A percentile compares a stretch with the other conserved stretches of the same genome.
These are phyloP conservation scores for Peucedramus taeniatus DNA, from an alignment of 2,113 vertebrate genomes.

Conservation along the genomic window DNA sequence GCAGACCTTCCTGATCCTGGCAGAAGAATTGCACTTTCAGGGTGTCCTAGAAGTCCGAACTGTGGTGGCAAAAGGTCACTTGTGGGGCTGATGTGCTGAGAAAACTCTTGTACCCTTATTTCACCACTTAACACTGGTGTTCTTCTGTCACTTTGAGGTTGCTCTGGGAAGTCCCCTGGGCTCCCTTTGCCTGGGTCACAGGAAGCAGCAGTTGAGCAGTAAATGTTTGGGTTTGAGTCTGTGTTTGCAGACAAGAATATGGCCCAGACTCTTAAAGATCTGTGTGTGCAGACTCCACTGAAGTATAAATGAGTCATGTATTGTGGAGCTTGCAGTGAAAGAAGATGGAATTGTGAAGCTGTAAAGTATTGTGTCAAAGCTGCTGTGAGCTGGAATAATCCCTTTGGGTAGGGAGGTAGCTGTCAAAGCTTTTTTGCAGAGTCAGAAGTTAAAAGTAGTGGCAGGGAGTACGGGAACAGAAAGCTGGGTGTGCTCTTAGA, in stretches of 20 bases:
- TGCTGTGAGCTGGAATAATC: conserved; percentile 18
- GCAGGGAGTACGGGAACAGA: background rate
- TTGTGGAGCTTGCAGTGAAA: background rate
- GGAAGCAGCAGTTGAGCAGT: background rate
- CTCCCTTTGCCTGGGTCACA: background rate
- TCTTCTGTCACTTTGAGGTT: background rate
- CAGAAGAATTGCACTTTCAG: background rate
- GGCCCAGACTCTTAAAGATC: background rate
- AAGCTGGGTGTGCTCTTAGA: background rate
- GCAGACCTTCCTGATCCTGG: background rate
- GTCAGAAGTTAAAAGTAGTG: conserved; percentile 13
- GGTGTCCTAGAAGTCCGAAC: background rate
- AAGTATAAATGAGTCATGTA: conserved; percentile 14
- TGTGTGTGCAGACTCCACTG: background rate
- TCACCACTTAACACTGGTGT: background rate
- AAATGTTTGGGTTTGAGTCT: background rate
- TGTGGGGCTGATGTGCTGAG: background rate
- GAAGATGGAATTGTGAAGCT: background rate
- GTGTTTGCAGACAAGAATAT: background rate
- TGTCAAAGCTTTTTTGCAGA: background rate
- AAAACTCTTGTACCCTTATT: background rate
- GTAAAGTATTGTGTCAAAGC: conserved; percentile 8
- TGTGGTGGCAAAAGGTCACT: background rate
- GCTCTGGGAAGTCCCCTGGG: background rate
- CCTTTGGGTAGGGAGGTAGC: background rate